Conservation (phyloP, 2,888 invertebrate genomes). For the Baronia brevicornis region DNA sequence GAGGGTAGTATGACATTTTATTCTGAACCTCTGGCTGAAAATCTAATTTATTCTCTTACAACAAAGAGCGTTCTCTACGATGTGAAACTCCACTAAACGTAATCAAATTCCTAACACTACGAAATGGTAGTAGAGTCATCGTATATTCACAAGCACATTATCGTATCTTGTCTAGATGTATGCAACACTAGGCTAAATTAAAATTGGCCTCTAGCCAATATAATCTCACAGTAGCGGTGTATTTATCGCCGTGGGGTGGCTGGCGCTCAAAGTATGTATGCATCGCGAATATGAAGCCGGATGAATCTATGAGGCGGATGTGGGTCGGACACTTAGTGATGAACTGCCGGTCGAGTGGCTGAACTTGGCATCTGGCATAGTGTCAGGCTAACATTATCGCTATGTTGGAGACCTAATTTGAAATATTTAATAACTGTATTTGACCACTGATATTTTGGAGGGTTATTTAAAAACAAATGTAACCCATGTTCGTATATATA, state of each 20-base stretch:
- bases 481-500: too few species aligned
- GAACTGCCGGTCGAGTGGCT: slow-evolving; percentile 1
- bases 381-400: background rate
- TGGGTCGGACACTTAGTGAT: slow-evolving; percentile 7
- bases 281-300: slow-evolving; percentile 4
- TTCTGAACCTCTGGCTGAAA: too few species aligned
- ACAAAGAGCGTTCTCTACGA: too few species aligned
- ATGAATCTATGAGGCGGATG: slow-evolving; percentile 5
- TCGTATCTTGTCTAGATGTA: slow-evolving; percentile 41
- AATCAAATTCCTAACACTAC: too few species aligned
- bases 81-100: too few species aligned
- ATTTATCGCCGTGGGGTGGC: slow-evolving; percentile 39
- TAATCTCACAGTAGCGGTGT: slow-evolving; percentile 47
- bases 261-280: slow-evolving; percentile 12
- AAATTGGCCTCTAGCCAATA: slow-evolving; percentile 62
- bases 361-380: background rate
- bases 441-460: too few species aligned
- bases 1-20: too few species aligned
- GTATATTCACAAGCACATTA: slow-evolving; percentile 21
- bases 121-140: too few species aligned
- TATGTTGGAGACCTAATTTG: background rate
- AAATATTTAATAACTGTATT: too few species aligned
- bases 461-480: too few species aligned
- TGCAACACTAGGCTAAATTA: slow-evolving; percentile 52
- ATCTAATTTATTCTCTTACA: too few species aligned